phyloP scores from a whole-genome alignment of 2,797 vertebrate genomes.

The Vultur gryphus region DNA sequence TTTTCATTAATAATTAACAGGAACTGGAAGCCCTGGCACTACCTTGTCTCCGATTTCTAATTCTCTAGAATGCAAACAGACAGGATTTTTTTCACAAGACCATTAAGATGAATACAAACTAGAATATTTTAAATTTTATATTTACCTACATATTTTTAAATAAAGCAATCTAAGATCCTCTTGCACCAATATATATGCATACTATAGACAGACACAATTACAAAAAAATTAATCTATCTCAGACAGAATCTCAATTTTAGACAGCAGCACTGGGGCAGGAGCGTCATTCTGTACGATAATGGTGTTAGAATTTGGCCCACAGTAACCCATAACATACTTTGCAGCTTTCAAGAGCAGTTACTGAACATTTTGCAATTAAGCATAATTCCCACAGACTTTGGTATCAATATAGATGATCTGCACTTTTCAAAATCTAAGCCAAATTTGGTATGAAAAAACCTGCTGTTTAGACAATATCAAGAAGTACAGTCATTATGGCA shows the following conservation, averaged over 20 bases:
- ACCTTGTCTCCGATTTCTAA: background rate
- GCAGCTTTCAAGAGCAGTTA: background rate
- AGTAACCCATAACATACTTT: background rate
- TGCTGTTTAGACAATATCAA: background rate
- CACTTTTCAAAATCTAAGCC: background rate
- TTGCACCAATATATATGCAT: background rate
- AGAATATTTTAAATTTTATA: background rate
- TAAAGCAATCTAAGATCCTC: background rate
- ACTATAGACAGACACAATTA: background rate
- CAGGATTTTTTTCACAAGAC: background rate
- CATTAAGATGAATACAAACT: background rate
- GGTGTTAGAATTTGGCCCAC: background rate
- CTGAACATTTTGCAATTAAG: background rate
- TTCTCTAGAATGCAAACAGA: background rate
- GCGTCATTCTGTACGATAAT: background rate
- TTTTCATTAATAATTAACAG: conserved; percentile 37
- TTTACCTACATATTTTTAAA: background rate
- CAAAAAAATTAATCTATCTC: background rate
- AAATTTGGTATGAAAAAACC: background rate
- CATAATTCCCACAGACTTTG: background rate
- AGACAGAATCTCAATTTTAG: background rate
- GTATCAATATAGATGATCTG: background rate
- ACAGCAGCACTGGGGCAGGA: background rate
- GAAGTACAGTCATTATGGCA: background rate
- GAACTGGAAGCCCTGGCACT: background rate